Conservation (phyloP, 1,140 invertebrate genomes). For the Thereuonema tuberculata region DNA sequence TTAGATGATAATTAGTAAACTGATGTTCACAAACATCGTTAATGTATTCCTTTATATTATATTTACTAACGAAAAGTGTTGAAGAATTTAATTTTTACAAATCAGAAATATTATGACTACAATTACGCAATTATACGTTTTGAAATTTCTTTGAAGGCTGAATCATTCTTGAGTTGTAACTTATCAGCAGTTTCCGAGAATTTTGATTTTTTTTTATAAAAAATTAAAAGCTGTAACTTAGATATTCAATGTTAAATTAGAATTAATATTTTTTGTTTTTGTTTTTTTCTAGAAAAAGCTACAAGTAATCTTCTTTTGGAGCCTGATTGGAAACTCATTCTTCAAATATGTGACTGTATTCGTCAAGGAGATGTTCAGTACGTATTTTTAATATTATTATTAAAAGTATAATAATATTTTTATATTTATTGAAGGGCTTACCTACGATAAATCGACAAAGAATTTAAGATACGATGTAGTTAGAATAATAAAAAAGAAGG, state of each 20-base stretch:
- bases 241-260: background rate
- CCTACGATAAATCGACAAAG: background rate
- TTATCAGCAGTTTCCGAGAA: background rate
- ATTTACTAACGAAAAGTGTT: too few species aligned
- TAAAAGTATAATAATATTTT: background rate
- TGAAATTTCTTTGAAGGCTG: too few species aligned
- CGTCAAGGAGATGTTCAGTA: slow-evolving; percentile 87
- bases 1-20: too few species aligned
- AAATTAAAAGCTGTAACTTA: background rate
- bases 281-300: slow-evolving; percentile 52
- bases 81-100: too few species aligned
- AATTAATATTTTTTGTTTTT: too few species aligned
- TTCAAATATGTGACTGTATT: slow-evolving; percentile 86
- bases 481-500: background rate
- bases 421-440: background rate
- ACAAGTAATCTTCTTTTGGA: slow-evolving; percentile 83
- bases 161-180: background rate
- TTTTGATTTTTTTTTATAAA: background rate
- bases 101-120: too few species aligned
- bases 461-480: background rate
- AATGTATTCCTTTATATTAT: too few species aligned
- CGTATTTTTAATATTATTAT: slow-evolving; percentile 37
- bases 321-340: slow-evolving; percentile 81
- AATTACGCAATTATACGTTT: too few species aligned
- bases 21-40: too few species aligned